Evolutionary conservation across 2,113 vertebrate genomes (phyloP), one percentile per base, ranked within the genome.

Genomic region (Paratilapia polleni): DNA sequence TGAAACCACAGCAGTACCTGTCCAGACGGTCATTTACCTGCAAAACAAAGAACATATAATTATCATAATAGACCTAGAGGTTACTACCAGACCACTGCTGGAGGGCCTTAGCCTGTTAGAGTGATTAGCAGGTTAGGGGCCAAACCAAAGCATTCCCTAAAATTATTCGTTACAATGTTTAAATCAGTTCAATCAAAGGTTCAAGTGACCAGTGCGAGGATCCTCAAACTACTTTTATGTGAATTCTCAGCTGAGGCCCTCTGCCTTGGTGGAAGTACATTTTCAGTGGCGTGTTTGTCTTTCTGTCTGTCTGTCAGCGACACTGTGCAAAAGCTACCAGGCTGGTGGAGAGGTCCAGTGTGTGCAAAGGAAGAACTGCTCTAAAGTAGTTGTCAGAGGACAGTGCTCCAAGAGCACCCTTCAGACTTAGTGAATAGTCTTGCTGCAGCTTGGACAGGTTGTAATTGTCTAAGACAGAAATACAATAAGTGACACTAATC

Each of bases 21-120:
- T 99, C 98, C 84, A 99, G 94, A 26, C 97, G 97, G 91, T 99
- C 98, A 0, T 97, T 97, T 5, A 99, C 97, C 98, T 99, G 88
- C 1, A 75, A 38, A 59, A 54, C 68, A 14, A 20, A 85, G 8
- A 56, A 76, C 22, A 88, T 52, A 0, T 11, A 31, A 13, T 9
- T 26, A 73, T 73, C 13, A 14, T 31, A n/a, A 49, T 20, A 7
- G 43, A 31, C 24, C 43, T 13, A 52, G 43, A 28, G 66, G 43
- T 52, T 68, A 12, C 64, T 68, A 68, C 26, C 64, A 7, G 41
- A 47, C 64, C 43, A 52, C 17, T 73, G 66, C 24, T 20, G 10
- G 24, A 31, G 24, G 49, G 66, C 24, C 10, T 49, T 28, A 43
- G 12, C 19, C 15, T 15, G 24, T 0, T 28, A 73, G 14, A 49